Conservation (phyloP, 2,888 invertebrate species). For the Frankliniella intonsa region DNA sequence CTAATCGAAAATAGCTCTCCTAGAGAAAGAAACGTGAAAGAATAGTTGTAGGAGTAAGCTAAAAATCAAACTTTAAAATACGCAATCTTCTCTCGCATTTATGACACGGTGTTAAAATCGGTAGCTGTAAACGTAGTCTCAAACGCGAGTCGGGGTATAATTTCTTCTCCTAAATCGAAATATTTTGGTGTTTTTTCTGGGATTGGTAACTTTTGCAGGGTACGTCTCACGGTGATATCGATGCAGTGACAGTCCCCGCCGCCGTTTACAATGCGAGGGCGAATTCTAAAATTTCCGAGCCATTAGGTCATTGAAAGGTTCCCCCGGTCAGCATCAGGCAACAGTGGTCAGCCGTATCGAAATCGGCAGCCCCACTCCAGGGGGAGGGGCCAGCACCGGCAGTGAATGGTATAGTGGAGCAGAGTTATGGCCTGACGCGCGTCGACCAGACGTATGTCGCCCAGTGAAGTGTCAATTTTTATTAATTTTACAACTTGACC, state of each 20-base stretch:
- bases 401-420: no score
- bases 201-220: background rate
- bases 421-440: no score
- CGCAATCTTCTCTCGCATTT: no score
- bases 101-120: no score
- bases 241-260: background rate
- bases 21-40: background rate
- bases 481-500: no score
- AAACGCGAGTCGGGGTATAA: no score
- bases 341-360: constrained; percentile 9
- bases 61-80: background rate
- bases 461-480: no score
- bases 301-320: background rate
- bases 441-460: no score
- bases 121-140: no score
- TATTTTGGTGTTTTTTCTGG: no score
- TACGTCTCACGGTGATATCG: background rate
- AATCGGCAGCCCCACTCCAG: background rate
- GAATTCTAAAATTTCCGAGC: constrained; percentile 13
- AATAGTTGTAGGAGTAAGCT: background rate
- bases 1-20: background rate
- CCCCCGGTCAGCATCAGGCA: background rate
- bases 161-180: no score
- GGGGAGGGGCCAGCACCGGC: no score
- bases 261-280: constrained; percentile 3